Conservation (phyloP, 2,888 invertebrate genomes). For the Podotricha telesiphe region DNA sequence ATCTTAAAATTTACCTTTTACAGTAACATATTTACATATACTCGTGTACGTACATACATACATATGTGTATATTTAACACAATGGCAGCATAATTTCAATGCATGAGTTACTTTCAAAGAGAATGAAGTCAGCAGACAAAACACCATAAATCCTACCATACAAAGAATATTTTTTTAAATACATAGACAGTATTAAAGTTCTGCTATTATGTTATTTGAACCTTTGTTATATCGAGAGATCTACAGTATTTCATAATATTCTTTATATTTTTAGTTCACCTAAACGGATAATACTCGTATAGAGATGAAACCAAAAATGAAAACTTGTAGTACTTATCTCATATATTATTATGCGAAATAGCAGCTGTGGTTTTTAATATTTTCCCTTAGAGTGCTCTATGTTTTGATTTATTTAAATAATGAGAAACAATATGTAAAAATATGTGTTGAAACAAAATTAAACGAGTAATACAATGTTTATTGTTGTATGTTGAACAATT, state of each 20-base stretch:
- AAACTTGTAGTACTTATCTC: constrained; percentile 8
- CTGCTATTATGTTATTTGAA: constrained; percentile 9
- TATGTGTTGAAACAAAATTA: not conserved
- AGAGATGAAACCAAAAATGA: constrained; percentile 13
- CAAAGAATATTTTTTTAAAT: constrained; percentile 15
- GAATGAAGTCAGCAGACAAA: constrained; percentile 13
- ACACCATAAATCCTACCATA: constrained; percentile 1
- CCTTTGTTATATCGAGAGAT: constrained; percentile 7
- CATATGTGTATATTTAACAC: not conserved
- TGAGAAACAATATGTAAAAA: constrained; percentile 1
- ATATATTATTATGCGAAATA: constrained; percentile 15
- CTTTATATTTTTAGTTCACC: constrained; percentile 15
- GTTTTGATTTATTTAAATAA: constrained; percentile 6
- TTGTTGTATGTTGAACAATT: not conserved
- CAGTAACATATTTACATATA: not conserved
- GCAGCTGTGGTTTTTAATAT: not conserved
- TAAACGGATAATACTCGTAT: constrained; percentile 13
- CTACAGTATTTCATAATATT: not conserved
- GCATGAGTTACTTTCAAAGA: constrained; percentile 11
- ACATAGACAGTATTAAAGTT: constrained; percentile 11
- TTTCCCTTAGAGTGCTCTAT: not conserved
- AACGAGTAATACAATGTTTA: not conserved
- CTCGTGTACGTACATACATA: not conserved
- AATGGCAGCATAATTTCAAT: constrained; percentile 14
- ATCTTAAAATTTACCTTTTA: too few relatives aligned